Conservation (phyloP, 1,140 invertebrate genomes). For the Odontomachus brunneus region DNA sequence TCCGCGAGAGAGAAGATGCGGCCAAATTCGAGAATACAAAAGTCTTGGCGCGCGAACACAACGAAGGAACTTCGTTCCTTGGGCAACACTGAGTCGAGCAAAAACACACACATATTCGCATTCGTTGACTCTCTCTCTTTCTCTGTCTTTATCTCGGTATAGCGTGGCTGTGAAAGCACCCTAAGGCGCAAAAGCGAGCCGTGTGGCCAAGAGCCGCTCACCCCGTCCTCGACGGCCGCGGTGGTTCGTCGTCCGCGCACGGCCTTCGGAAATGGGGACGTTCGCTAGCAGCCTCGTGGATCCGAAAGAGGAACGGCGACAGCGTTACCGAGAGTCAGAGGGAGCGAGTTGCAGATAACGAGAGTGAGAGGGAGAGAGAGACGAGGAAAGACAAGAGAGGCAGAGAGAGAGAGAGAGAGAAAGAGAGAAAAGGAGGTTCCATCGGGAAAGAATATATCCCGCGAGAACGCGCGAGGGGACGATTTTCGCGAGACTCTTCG, state of each 20-base stretch:
- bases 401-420: neutral
- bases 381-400: neutral
- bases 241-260: constrained; percentile 83
- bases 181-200: constrained; percentile 64
- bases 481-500: constrained; percentile 13
- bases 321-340: constrained; percentile 27
- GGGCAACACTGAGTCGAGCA: too few relatives aligned
- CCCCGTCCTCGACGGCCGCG: constrained; percentile 82
- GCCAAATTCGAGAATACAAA: too few relatives aligned
- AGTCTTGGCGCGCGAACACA: too few relatives aligned
- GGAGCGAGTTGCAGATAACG: constrained; percentile 33
- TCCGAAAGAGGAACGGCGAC: constrained; percentile 51
- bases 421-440: constrained; percentile 4
- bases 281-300: constrained; percentile 69
- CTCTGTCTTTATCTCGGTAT: neutral
- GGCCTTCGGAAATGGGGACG: constrained; percentile 82
- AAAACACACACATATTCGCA: neutral
- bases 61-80: too few relatives aligned
- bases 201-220: constrained; percentile 78
- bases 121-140: neutral
- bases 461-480: neutral
- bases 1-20: too few relatives aligned
- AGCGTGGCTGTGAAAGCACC: constrained; percentile 62
- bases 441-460: constrained; percentile 20
- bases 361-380: constrained; percentile 5